A percentile compares a stretch with the other conserved stretches of the same genome.
phyloP scores from a whole-genome alignment of 2,797 vertebrate genomes.

The Microchirus variegatus region DNA sequence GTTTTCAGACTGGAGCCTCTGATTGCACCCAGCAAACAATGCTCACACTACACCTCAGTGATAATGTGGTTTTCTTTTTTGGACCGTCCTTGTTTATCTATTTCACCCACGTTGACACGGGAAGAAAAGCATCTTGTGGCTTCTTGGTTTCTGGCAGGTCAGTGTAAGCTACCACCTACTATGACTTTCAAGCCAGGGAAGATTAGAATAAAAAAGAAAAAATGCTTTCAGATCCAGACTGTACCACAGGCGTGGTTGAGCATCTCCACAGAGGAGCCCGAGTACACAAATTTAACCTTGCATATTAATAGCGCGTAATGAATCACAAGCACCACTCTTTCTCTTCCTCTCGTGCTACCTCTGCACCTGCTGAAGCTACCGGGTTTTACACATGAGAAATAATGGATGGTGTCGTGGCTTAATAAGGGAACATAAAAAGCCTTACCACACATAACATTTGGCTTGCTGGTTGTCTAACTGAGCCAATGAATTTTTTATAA shows the following conservation, averaged over 20 bases:
- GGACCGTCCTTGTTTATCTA: conserved; percentile 16
- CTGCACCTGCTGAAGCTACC: conserved; percentile 21
- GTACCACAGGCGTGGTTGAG: conserved; percentile 48
- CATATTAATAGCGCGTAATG: conserved; percentile 63
- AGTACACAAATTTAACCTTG: conserved; percentile 56
- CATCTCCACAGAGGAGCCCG: conserved; percentile 56
- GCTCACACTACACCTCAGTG: conserved; percentile 5
- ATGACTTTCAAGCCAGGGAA: conserved; percentile 50
- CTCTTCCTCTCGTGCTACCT: conserved; percentile 13
- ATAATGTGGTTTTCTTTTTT: background rate
- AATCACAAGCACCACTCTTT: conserved; percentile 49
- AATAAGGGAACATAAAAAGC: background rate
- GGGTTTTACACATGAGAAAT: conserved; percentile 18
- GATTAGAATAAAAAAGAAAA: conserved; percentile 62
- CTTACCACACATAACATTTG: conserved; percentile 73
- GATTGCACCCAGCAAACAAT: conserved; percentile 2
- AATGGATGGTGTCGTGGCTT: conserved; percentile 52
- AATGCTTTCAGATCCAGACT: conserved; percentile 63
- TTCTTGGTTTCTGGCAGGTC: conserved; percentile 32
- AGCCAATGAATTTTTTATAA: conserved; percentile 89
- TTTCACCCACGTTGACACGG: conserved; percentile 20
- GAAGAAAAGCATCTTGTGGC: conserved; percentile 20
- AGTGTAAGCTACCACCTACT: conserved; percentile 29
- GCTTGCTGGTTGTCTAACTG: conserved; percentile 77
- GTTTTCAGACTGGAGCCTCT: conserved; percentile 13